Evolutionary conservation across 2,113 vertebrate species (phyloP).

Genomic region (Syrmaticus mikado): DNA sequence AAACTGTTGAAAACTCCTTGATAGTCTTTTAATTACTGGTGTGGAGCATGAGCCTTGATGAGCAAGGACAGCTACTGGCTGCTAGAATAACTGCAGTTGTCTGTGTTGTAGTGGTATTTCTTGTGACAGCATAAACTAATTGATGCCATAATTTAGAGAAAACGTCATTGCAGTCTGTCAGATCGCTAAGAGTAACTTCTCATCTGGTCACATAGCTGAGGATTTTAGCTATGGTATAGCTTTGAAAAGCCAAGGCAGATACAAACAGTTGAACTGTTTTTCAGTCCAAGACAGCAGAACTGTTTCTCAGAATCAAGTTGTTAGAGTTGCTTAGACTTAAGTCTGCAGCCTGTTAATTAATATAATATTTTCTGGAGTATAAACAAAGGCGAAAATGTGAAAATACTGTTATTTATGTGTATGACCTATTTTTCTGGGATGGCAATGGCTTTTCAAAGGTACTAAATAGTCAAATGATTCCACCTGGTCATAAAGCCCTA

Average conservation of each 20-base stretch:
- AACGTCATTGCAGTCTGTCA: not conserved
- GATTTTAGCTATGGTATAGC: not conserved
- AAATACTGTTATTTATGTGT: not conserved
- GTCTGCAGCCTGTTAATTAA: not conserved
- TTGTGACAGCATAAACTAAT: not conserved
- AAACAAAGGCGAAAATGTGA: not conserved
- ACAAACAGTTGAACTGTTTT: not conserved
- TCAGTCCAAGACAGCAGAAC: not conserved
- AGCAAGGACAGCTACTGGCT: not conserved
- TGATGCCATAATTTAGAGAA: not conserved
- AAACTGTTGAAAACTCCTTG: not conserved
- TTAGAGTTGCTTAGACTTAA: not conserved
- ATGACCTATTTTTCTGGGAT: accelerated
- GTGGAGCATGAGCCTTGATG: not conserved
- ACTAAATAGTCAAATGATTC: not conserved
- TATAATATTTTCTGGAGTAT: not conserved
- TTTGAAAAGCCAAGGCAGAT: not conserved
- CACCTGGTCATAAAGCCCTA: not conserved
- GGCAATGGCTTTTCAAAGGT: not conserved
- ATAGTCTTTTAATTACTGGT: not conserved
- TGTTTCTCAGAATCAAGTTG: not conserved
- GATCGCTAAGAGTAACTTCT: not conserved
- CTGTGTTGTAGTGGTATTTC: not conserved
- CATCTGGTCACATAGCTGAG: not conserved
- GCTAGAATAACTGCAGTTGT: not conserved